Evolutionary conservation across 53 echinoderm and acorn worm species (phyloP).

Genomic region (Mesocentrotus franciscanus): DNA sequence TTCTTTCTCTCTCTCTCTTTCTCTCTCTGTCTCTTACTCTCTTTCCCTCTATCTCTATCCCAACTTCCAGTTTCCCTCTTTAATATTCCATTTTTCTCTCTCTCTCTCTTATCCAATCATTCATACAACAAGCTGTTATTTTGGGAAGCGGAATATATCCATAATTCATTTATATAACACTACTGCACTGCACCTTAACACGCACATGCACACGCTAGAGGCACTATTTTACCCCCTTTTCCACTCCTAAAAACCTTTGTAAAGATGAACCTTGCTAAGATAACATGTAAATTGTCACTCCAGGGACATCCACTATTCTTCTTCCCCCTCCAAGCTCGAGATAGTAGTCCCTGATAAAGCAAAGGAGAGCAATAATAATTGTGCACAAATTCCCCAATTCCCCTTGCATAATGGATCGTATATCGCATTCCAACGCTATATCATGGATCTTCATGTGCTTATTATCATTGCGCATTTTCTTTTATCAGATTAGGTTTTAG

Average conservation of each 20-base stretch:
- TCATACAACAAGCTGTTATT: slow-evolving; percentile 21
- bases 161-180: slow-evolving; percentile 48
- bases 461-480: background rate
- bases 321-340: background rate
- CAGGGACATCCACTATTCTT: slow-evolving; percentile 19
- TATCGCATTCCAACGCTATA: slow-evolving; percentile 6
- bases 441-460: background rate
- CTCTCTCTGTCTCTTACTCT: background rate
- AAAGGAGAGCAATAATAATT: slow-evolving; percentile 26
- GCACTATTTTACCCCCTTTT: background rate
- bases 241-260: background rate
- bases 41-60: background rate
- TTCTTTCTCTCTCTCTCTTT: background rate
- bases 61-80: background rate
- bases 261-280: background rate
- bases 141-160: slow-evolving; percentile 35
- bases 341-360: slow-evolving; percentile 16
- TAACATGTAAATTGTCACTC: slow-evolving; percentile 55
- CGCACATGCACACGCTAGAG: background rate
- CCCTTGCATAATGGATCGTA: slow-evolving; percentile 39
- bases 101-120: slow-evolving; percentile 18
- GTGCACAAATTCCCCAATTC: slow-evolving; percentile 11
- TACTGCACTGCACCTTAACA: background rate
- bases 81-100: slow-evolving; percentile 34
- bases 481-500: background rate